These are phyloP conservation scores for Caenorhabditis briggsae DNA, from an alignment of 1,140 invertebrate species.

Conservation along the genomic window DNA sequence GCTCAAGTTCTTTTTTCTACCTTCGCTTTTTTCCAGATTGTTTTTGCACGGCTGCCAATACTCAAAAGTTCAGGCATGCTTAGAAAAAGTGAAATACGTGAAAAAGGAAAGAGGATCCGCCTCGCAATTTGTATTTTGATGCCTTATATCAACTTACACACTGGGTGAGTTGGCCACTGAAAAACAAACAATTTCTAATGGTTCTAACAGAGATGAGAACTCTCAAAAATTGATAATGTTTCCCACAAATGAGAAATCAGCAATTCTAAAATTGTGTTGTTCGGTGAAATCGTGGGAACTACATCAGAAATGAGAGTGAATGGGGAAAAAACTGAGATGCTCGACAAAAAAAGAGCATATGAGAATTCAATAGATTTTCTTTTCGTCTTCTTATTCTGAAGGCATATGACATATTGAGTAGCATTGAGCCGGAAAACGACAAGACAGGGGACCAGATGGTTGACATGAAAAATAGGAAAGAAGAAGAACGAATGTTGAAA, in stretches of 20 bases:
- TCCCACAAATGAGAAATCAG: too few relatives aligned
- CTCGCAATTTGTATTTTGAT: constrained; percentile 7
- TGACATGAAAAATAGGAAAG: background rate
- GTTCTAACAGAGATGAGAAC: background rate
- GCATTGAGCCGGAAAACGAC: background rate
- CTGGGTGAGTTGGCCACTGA: background rate
- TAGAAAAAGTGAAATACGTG: background rate
- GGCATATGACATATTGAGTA: background rate
- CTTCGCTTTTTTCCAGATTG: too few relatives aligned
- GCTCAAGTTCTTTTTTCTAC: constrained; percentile 11
- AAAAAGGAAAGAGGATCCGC: background rate
- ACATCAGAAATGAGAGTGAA: background rate
- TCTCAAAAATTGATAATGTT: background rate
- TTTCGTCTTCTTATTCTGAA: background rate
- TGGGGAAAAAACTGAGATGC: background rate
- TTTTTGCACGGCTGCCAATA: too few relatives aligned
- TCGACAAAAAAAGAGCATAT: background rate
- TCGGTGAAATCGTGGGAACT: too few relatives aligned
- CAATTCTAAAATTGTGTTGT: too few relatives aligned
- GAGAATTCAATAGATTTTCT: constrained; percentile 44
- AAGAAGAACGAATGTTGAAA: background rate
- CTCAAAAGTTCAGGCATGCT: too few relatives aligned
- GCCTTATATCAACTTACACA: constrained; percentile 16
- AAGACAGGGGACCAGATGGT: background rate
- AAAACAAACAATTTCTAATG: too few relatives aligned